A percentile compares a stretch with the other conserved stretches of the same genome.
Conservation (phyloP, 2,113 vertebrate genomes). For the Phoenicopterus ruber region DNA sequence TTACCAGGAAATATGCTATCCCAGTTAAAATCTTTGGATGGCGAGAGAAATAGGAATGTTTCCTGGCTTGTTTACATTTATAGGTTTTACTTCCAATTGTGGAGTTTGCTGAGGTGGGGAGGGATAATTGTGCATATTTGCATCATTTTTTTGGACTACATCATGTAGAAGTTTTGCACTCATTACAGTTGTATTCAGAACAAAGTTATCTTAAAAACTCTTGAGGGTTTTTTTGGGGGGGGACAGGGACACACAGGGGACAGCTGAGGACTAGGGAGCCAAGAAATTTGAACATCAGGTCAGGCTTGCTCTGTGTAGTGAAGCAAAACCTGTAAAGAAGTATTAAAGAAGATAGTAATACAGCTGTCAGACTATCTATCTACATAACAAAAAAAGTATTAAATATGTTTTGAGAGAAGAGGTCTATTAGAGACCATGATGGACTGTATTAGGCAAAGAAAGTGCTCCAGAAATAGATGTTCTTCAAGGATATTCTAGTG, state of each 20-base stretch:
- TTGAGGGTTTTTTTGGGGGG: fast-evolving
- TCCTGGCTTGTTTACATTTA: not conserved
- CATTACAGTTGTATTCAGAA: not conserved
- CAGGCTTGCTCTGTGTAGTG: not conserved
- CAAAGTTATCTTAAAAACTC: not conserved
- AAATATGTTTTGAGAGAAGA: not conserved
- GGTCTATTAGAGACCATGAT: not conserved
- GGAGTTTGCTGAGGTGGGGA: not conserved
- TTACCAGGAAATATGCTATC: not conserved
- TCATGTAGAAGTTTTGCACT: not conserved
- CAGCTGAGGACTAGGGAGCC: not conserved
- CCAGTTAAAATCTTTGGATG: not conserved
- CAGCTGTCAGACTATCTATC: not conserved
- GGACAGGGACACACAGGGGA: not conserved
- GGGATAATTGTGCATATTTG: not conserved
- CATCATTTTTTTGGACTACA: not conserved
- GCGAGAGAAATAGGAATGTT: not conserved
- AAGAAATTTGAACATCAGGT: not conserved
- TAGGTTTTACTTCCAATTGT: not conserved
- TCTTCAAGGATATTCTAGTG: not conserved
- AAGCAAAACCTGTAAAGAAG: not conserved
- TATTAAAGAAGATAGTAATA: not conserved
- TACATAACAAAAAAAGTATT: not conserved
- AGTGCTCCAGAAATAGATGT: not conserved
- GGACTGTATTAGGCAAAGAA: not conserved